Base-by-base conservation (phyloP, 2,888 invertebrate genomes). In the Glyphotaelius pellucidus region DNA sequence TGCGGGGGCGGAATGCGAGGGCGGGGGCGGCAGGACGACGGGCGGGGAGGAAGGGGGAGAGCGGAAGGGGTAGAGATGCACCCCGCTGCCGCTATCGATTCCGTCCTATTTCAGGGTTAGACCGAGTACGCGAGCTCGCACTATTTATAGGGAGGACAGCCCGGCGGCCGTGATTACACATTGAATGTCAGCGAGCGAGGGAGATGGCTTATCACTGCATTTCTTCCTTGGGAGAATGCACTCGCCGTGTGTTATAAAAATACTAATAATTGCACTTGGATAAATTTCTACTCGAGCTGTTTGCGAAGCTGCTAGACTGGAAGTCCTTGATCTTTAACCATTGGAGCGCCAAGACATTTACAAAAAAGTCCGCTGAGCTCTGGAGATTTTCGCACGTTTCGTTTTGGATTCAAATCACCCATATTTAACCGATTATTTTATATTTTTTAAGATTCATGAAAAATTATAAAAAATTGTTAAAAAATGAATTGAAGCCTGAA, bases 81-180 rank as follows among this genome's bases (percentile, higher is more conserved):
- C 86, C 86, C 86, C 86, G 42, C 67, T 67, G 67, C 67, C 67
- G 67, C 42, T 86, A 86, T 86, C 86, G 86, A 86, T 86, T 86
- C n/a, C 86, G 42, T 86, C 38, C 38, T 30, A 42, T 42, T 86
- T 86, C 86, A 86, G 86, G 86, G 38, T 86, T 86, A 86, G 83
- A n/a, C 86, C n/a, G 42, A n/a, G 42, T 30, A 42, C 86, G 86
- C 7, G 86, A 42, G 83, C 83, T 83, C 83, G 83, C 83, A 83
- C 83, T 83, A 83, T 83, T 83, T 83, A 83, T 83, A 83, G 83
- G 32, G 19, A 67, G 67, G 67, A 83, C 35, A 35, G 15, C 83
- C 83, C 83, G 83, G 67, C 67, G 67, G 35, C 83, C 83, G 83
- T 32, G 83, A 83, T 83, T 83, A n/a, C 35, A 83, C 11, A 83